Evolutionary conservation across 1,140 invertebrate genomes (phyloP).

Genomic region (Achroia grisella): DNA sequence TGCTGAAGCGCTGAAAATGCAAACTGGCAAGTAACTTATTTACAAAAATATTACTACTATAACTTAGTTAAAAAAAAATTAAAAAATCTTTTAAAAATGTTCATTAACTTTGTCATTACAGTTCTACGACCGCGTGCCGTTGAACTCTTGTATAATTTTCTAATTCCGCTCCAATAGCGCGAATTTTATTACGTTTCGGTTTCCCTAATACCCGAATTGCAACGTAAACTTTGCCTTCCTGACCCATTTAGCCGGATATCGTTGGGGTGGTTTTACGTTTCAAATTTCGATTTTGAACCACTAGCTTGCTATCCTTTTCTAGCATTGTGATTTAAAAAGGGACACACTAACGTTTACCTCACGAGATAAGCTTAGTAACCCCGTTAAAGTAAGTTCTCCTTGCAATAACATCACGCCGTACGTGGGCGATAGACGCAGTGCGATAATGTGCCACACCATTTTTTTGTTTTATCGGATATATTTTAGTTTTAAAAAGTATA

Average conservation of each 20-base stretch:
- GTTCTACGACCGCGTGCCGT: not conserved
- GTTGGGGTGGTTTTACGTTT: slow-evolving; percentile 41
- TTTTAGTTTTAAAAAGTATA: too few relatives aligned
- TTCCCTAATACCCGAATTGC: slow-evolving; percentile 55
- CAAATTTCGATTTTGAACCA: slow-evolving; percentile 43
- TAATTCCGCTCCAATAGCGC: slow-evolving; percentile 49
- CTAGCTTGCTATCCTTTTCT: slow-evolving; percentile 4
- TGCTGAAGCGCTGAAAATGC: too few relatives aligned
- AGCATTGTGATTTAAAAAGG: slow-evolving; percentile 13
- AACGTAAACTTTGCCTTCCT: slow-evolving; percentile 69
- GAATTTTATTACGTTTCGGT: slow-evolving; percentile 62
- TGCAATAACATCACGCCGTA: slow-evolving; percentile 2
- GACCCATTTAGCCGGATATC: slow-evolving; percentile 66
- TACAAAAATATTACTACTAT: too few relatives aligned
- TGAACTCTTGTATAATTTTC: slow-evolving; percentile 53
- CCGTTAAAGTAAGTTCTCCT: slow-evolving; percentile 18
- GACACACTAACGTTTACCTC: slow-evolving; percentile 21
- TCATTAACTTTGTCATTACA: not conserved
- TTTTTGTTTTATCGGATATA: too few relatives aligned
- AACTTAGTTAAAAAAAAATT: too few relatives aligned
- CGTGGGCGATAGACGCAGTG: not conserved
- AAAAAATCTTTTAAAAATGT: slow-evolving; percentile 6
- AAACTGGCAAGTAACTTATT: too few relatives aligned
- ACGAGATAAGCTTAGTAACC: slow-evolving; percentile 34
- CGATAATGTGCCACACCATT: not conserved